These are phyloP conservation scores for Neoniphon sammara DNA, from an alignment of 2,797 vertebrate genomes.

Conservation along the genomic window DNA sequence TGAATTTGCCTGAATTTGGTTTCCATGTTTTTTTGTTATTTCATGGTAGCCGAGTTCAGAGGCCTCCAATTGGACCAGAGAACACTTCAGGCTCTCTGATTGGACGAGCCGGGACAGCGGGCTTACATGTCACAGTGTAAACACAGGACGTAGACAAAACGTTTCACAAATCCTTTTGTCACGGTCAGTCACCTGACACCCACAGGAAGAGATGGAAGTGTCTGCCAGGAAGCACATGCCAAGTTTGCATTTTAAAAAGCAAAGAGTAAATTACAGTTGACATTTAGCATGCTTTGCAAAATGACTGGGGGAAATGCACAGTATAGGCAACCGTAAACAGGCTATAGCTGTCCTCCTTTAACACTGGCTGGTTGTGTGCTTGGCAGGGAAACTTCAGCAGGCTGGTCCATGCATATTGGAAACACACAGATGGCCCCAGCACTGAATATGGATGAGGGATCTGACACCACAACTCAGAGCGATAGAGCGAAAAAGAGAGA, in stretches of 20 bases:
- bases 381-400: constrained; percentile 65
- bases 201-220: background rate
- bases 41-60: background rate
- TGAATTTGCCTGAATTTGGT: background rate
- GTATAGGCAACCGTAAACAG: constrained; percentile 44
- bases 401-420: constrained; percentile 79
- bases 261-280: constrained; percentile 32
- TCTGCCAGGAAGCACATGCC: constrained; percentile 31
- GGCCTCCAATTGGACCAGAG: constrained; percentile 7
- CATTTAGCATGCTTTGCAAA: constrained; percentile 49
- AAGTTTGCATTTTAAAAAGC: no score
- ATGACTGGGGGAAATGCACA: constrained; percentile 31
- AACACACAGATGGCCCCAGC: constrained; percentile 74
- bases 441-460: constrained; percentile 80
- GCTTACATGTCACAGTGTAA: constrained; percentile 25
- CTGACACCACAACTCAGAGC: constrained; percentile 72
- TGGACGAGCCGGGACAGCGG: constrained; percentile 26
- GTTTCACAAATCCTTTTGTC: constrained; percentile 16
- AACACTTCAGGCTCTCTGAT: constrained; percentile 19
- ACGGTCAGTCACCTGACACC: constrained; percentile 9
- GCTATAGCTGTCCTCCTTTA: constrained; percentile 62
- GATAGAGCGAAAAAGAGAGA: constrained; percentile 44
- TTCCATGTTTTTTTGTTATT: background rate
- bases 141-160: constrained; percentile 20
- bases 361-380: constrained; percentile 59